Base-by-base conservation (phyloP, 1,140 invertebrate genomes). In the Dendrolimus kikuchii region DNA sequence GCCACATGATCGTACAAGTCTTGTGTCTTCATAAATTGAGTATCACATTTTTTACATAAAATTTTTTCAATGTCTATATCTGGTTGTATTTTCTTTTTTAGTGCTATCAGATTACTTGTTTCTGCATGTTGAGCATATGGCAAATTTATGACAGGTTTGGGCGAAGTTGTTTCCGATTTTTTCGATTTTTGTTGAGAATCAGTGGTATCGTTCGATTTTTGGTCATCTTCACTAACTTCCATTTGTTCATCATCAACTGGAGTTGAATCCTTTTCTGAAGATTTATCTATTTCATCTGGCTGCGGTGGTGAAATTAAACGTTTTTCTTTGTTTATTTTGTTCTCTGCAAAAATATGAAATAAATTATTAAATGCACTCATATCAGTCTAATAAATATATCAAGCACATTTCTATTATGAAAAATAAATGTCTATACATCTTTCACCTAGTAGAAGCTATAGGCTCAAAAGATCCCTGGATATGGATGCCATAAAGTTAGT, bases 1-100 rank as follows among this genome's bases (percentile, higher is more conserved):
- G 89, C 87, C 60, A 90, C 87, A 54, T 91, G 90, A 48, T 89
- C 81, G 49, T 86, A 80, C 4, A 90, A 62, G 51, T 88, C 87
- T 44, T 74, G 68, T 0, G 82, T 64, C 6, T 79, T 77, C 38
- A 76, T 68, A 62, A 86, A 86, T 66, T 78, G 81, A 37, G 68
- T 55, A 49, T 81, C 66, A 57, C 87, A 88, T 65, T 80, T 79
- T 59, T 84, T 83, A 55, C 87, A 88, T 5, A 64, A 40, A 5
- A 81, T 53, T 47, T 72, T 74, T 1, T 70, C 58, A 36, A 74
- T 43, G 38, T 81, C 71, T 9, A 75, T 65, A 49, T 82, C 72
- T 37, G 58, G 49, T 53, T 62, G 50, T 36, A 87, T 68, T 69
- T 60, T 77, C 62, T 71, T 60, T 49, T 66, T 81, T 38, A 85